Conservation (phyloP, 2,888 invertebrate species). For the Amblyjoppa fuscipennis region DNA sequence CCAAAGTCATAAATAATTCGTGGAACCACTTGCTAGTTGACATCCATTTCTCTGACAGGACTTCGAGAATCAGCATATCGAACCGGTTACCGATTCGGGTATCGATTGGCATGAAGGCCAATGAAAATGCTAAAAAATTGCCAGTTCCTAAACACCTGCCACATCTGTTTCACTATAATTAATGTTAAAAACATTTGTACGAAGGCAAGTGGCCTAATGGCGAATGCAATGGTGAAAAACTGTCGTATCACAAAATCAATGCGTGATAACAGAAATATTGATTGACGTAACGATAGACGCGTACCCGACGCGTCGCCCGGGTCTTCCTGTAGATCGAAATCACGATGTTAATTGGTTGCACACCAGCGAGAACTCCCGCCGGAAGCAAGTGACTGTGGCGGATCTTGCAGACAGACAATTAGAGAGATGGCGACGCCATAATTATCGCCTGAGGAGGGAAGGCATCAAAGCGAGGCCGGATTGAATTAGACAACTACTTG, state of each 20-base stretch:
- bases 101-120: too few species aligned
- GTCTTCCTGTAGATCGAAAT: background rate
- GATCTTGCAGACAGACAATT: background rate
- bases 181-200: too few species aligned
- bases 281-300: background rate
- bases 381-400: constrained; percentile 1
- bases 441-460: constrained; percentile 37
- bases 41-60: too few species aligned
- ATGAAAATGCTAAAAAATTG: too few species aligned
- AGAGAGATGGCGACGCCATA: constrained; percentile 8
- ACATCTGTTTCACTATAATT: too few species aligned
- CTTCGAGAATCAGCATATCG: too few species aligned
- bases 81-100: too few species aligned
- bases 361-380: background rate
- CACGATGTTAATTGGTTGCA: background rate
- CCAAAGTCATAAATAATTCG: too few species aligned
- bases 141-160: too few species aligned
- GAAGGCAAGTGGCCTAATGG: too few species aligned
- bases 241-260: background rate
- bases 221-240: too few species aligned
- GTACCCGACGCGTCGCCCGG: background rate
- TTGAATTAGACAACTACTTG: constrained; percentile 40
- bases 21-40: too few species aligned
- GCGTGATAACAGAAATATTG: background rate
- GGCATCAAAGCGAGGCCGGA: constrained; percentile 28